A percentile compares a stretch with the other conserved stretches of the same genome.
Conservation (phyloP, 2,888 invertebrate species). For the Molorchus minor region DNA sequence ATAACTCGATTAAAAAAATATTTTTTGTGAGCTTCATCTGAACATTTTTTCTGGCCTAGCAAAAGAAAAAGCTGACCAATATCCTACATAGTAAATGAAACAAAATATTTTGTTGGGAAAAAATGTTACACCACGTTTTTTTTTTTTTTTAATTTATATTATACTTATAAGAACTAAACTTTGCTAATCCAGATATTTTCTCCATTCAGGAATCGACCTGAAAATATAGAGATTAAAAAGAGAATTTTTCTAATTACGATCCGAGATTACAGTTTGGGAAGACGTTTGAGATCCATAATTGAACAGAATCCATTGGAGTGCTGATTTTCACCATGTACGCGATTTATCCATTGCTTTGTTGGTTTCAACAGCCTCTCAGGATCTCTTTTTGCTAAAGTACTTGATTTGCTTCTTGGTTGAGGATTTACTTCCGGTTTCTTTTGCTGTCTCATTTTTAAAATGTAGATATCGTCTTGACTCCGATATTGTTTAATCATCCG, state of each 20-base stretch:
- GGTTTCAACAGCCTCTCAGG: slow-evolving; percentile 56
- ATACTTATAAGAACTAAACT: neutral
- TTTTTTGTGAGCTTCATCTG: too few relatives aligned
- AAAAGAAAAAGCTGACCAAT: too few relatives aligned
- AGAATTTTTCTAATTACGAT: neutral
- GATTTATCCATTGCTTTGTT: slow-evolving; percentile 58
- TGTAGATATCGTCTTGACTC: slow-evolving; percentile 54
- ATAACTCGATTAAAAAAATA: too few relatives aligned
- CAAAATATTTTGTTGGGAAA: too few relatives aligned
- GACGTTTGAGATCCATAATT: neutral
- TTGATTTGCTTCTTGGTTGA: slow-evolving; percentile 44
- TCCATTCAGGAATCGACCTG: slow-evolving; percentile 32
- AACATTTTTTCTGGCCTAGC: too few relatives aligned
- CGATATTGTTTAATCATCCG: slow-evolving; percentile 58
- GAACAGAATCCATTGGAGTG: slow-evolving; percentile 10
- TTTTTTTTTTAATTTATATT: too few relatives aligned
- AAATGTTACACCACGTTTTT: too few relatives aligned
- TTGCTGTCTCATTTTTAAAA: slow-evolving; percentile 48
- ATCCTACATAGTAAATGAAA: too few relatives aligned
- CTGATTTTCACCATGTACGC: slow-evolving; percentile 40
- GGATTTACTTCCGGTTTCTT: slow-evolving; percentile 34
- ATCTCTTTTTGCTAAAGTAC: slow-evolving; percentile 48
- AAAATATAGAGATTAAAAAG: neutral
- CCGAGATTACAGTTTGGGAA: slow-evolving; percentile 17
- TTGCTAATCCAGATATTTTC: slow-evolving; percentile 15